These are phyloP conservation scores for Andricus quercusramuli DNA, from an alignment of 2,888 invertebrate genomes.

Conservation along the genomic window DNA sequence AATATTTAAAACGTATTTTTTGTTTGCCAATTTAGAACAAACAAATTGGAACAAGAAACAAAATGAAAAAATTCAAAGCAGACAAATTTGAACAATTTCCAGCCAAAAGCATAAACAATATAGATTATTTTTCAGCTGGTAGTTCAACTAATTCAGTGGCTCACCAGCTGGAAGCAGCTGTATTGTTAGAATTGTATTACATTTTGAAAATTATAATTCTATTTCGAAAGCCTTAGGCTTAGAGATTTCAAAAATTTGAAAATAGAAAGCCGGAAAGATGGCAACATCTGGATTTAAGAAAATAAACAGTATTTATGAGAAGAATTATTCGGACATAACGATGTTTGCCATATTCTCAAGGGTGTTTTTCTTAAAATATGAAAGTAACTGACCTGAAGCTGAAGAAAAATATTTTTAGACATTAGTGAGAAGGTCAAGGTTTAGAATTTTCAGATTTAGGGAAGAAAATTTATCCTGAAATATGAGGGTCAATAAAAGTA, in stretches of 20 bases:
- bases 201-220: too few species aligned
- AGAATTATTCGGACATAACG: background rate
- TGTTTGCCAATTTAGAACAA: too few species aligned
- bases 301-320: background rate
- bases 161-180: too few species aligned
- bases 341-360: background rate
- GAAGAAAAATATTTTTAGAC: background rate
- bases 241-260: background rate
- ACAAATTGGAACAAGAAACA: too few species aligned
- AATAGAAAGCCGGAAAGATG: background rate
- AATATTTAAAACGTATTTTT: too few species aligned
- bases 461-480: conserved; percentile 7
- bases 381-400: background rate
- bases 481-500: conserved; percentile 14
- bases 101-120: too few species aligned
- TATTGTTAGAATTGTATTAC: too few species aligned
- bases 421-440: background rate
- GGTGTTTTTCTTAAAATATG: background rate
- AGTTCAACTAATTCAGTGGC: too few species aligned
- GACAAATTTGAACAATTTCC: too few species aligned
- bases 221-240: background rate
- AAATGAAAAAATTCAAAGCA: too few species aligned
- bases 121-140: too few species aligned
- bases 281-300: background rate
- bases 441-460: background rate